These are phyloP conservation scores for Agrochola lychnidis DNA, from an alignment of 2,888 invertebrate genomes.

Conservation along the genomic window DNA sequence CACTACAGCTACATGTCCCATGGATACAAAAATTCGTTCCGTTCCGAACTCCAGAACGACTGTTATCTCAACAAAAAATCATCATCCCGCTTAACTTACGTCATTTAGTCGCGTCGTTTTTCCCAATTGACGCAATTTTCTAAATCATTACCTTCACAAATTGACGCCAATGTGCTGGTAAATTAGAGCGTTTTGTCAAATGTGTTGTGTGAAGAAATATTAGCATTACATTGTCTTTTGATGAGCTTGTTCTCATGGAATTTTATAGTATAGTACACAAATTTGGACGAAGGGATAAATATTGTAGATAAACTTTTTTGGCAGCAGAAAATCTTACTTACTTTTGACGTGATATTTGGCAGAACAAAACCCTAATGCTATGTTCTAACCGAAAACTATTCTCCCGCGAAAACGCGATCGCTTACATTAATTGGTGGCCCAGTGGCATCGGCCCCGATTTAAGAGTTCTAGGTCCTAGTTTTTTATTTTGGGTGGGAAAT, in stretches of 20 bases:
- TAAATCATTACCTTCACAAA: conserved; percentile 64
- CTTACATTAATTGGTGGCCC: too few species aligned
- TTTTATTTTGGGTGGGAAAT: too few species aligned
- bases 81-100: conserved; percentile 45
- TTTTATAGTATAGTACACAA: background rate
- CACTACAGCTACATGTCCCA: background rate
- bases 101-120: conserved; percentile 55
- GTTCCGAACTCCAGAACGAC: background rate
- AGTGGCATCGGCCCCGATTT: too few species aligned
- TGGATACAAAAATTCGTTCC: background rate
- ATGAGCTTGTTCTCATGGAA: conserved; percentile 27
- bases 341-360: too few species aligned
- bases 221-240: conserved; percentile 29
- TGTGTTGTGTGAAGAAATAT: conserved; percentile 46
- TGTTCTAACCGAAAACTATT: too few species aligned
- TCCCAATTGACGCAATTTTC: conserved; percentile 66
- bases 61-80: conserved; percentile 39
- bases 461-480: too few species aligned
- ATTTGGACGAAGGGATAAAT: background rate
- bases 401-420: too few species aligned
- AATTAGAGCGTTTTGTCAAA: conserved; percentile 60
- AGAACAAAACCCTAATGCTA: too few species aligned
- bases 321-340: too few species aligned
- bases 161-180: conserved; percentile 56
- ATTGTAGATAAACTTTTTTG: too few species aligned